Evolutionary conservation across 2,797 vertebrate species (phyloP).

Genomic region (Dermochelys coriacea): DNA sequence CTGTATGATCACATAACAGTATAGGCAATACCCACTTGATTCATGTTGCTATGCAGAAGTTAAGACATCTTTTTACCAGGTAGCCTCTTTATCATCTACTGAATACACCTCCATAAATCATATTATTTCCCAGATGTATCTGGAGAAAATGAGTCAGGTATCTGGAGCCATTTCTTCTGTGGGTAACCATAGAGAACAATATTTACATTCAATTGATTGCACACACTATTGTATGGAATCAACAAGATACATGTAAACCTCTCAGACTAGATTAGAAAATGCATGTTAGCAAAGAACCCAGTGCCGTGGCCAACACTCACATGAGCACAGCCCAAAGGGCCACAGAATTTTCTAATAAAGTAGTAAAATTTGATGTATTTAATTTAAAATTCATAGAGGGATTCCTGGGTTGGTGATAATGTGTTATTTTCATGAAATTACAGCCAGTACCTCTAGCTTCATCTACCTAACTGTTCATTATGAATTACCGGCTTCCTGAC

Average conservation of each 20-base stretch:
- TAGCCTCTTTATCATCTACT: neutral
- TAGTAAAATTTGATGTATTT: neutral
- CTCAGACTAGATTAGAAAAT: slow-evolving; percentile 22
- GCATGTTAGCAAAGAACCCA: neutral
- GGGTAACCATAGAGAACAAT: slow-evolving; percentile 30
- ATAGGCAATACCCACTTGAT: neutral
- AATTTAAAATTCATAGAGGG: neutral
- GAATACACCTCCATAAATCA: slow-evolving; percentile 33
- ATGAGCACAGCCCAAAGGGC: neutral
- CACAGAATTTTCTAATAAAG: neutral
- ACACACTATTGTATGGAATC: slow-evolving; percentile 17
- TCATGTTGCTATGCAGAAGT: neutral
- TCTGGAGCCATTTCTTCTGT: slow-evolving; percentile 44
- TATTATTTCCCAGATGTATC: slow-evolving; percentile 20
- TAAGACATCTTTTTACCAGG: neutral
- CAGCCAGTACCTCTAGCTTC: neutral
- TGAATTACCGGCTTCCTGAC: neutral
- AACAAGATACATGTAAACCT: slow-evolving; percentile 11
- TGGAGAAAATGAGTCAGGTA: slow-evolving; percentile 52
- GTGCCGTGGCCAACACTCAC: neutral
- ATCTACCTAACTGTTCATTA: neutral
- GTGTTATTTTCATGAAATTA: neutral
- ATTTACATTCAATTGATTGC: slow-evolving; percentile 47
- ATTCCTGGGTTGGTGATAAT: neutral
- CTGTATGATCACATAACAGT: neutral